A percentile compares a stretch with the other conserved stretches of the same genome.
These are phyloP conservation scores for Pseudorhombus dupliciocellatus DNA, from an alignment of 2,113 vertebrate species.

Conservation along the genomic window DNA sequence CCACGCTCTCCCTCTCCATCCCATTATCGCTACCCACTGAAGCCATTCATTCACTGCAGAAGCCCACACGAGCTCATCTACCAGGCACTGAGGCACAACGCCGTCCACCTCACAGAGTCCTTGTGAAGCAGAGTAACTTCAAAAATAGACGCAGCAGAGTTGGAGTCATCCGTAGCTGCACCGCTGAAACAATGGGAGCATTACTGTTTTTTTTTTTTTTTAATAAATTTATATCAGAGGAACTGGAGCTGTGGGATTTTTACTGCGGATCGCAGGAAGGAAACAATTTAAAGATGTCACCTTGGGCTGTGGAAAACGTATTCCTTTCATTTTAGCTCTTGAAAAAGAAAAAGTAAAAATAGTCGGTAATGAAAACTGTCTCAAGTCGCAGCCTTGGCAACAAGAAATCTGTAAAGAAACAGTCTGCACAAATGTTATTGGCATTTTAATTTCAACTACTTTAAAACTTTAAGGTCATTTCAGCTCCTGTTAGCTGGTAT, in stretches of 20 bases:
- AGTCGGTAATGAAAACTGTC: background rate
- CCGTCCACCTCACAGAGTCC: background rate
- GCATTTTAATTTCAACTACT: slow-evolving; percentile 8
- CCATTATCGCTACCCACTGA: background rate
- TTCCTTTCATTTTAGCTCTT: too few relatives aligned
- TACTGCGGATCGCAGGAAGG: background rate
- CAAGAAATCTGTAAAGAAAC: background rate
- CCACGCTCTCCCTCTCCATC: background rate
- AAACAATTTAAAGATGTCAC: background rate
- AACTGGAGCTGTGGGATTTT: background rate
- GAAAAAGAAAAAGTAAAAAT: background rate
- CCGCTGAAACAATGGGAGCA: background rate
- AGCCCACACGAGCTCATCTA: background rate
- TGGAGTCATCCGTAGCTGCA: background rate
- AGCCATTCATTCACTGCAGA: background rate
- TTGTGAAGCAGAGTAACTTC: background rate
- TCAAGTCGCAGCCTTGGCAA: background rate
- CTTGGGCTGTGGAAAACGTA: background rate
- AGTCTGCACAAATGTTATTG: too few relatives aligned
- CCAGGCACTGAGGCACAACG: background rate
- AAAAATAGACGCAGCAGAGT: too few relatives aligned
- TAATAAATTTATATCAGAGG: background rate
- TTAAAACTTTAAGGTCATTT: background rate
- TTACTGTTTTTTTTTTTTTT: background rate
- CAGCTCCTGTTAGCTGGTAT: background rate